Percentiles rank a stretch among this genome's conserved stretches.
Conservation (phyloP, 2,888 invertebrate genomes). For the Andrena trimmerana region DNA sequence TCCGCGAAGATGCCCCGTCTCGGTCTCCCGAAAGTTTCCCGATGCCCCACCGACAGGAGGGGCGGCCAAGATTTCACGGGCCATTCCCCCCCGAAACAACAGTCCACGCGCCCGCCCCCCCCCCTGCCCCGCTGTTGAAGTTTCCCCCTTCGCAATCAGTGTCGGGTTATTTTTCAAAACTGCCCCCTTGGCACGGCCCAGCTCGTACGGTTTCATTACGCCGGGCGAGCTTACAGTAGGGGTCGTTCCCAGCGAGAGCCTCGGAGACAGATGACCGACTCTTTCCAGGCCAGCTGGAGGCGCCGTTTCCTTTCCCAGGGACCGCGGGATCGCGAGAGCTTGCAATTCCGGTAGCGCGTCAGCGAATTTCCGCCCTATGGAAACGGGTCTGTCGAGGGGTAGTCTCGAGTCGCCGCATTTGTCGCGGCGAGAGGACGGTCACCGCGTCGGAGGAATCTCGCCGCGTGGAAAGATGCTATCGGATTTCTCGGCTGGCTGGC, state of each 20-base stretch:
- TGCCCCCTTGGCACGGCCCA: conserved; percentile 1
- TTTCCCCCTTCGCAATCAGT: neutral
- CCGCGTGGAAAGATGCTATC: neutral
- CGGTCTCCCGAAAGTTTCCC: neutral
- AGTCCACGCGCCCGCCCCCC: neutral
- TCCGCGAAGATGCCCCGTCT: neutral
- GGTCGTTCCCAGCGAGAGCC: neutral
- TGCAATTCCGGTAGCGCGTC: conserved; percentile 27
- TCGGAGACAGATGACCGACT: conserved; percentile 31
- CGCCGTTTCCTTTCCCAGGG: conserved; percentile 12
- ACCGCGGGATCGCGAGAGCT: conserved; percentile 19
- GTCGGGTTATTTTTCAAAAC: conserved; percentile 30
- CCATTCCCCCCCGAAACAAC: neutral
- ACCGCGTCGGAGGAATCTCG: neutral
- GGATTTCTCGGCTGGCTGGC: neutral
- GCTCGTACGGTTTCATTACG: conserved; percentile 64
- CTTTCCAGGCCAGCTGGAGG: conserved; percentile 7
- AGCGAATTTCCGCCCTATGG: conserved; percentile 37
- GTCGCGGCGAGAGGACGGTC: neutral
- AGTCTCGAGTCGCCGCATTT: neutral
- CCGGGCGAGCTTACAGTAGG: neutral
- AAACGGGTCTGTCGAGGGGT: conserved; percentile 11
- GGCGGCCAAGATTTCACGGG: conserved; percentile 4
- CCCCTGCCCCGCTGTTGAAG: neutral
- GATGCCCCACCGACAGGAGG: neutral